Evolutionary conservation across 2,888 invertebrate species (phyloP).

Genomic region (Protodeltote pygarga): DNA sequence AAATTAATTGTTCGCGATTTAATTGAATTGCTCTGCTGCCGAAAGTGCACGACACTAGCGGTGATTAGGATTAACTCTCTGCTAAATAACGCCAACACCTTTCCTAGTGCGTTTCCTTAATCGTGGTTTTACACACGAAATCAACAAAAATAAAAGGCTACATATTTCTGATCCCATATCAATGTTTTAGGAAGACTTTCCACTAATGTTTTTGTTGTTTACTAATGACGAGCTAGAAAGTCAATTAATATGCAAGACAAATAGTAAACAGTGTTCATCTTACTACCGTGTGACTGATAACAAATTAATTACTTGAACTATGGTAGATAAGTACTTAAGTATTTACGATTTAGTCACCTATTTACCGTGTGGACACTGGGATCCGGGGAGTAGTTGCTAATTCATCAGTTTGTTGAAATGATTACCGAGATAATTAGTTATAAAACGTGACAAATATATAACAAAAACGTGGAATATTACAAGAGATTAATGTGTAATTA

Average conservation of each 20-base stretch:
- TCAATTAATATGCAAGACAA: slow-evolving; percentile 23
- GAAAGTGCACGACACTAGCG: too few species aligned
- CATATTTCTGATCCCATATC: slow-evolving; percentile 1
- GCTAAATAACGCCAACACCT: too few species aligned
- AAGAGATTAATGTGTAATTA: slow-evolving; percentile 1
- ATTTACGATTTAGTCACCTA: slow-evolving; percentile 21
- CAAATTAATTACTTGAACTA: slow-evolving; percentile 30
- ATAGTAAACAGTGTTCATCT: slow-evolving; percentile 36
- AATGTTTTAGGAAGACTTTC: slow-evolving; percentile 16
- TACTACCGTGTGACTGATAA: slow-evolving; percentile 24
- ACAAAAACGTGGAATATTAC: too few species aligned
- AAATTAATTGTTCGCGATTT: too few species aligned
- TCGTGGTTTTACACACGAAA: too few species aligned
- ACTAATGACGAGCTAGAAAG: slow-evolving; percentile 23
- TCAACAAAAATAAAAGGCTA: not conserved
- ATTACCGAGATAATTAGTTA: not conserved
- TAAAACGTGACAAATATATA: slow-evolving; percentile 13
- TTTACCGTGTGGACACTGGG: slow-evolving; percentile 13
- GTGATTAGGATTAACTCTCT: too few species aligned
- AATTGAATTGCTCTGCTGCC: too few species aligned
- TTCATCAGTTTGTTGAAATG: slow-evolving; percentile 1
- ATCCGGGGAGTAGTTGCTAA: not conserved
- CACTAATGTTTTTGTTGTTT: slow-evolving; percentile 15
- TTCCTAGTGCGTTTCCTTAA: too few species aligned
- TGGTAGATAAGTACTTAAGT: slow-evolving; percentile 27